Evolutionary conservation across 2,888 invertebrate genomes (phyloP).

Genomic region (Allophyes oxyacanthae): DNA sequence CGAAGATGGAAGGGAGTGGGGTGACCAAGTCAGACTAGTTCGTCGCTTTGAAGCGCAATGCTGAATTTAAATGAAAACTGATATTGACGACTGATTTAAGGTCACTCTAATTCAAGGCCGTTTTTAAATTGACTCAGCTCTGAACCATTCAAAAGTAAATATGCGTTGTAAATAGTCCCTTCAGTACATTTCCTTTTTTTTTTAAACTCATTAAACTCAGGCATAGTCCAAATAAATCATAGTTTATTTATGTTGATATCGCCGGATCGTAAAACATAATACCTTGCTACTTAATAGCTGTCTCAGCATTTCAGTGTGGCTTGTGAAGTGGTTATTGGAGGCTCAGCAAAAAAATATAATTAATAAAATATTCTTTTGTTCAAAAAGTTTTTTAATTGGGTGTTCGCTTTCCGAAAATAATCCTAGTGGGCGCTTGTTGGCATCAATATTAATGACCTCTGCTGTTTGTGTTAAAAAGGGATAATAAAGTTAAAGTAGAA

Average conservation of each 20-base stretch:
- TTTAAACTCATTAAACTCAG: too few relatives aligned
- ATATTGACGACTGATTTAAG: too few relatives aligned
- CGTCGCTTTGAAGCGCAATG: neutral
- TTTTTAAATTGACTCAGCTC: too few relatives aligned
- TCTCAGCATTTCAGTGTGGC: neutral
- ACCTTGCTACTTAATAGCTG: slow-evolving; percentile 4
- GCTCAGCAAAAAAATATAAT: neutral
- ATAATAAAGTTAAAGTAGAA: slow-evolving; percentile 1
- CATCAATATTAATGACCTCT: slow-evolving; percentile 10
- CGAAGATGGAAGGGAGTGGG: neutral
- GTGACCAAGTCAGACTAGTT: neutral
- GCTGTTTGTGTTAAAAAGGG: neutral
- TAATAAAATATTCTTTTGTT: slow-evolving; percentile 9
- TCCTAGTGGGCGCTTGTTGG: neutral
- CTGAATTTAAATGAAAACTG: neutral
- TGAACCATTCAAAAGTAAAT: too few relatives aligned
- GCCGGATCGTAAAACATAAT: neutral
- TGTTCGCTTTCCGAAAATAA: neutral
- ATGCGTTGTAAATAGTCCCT: too few relatives aligned
- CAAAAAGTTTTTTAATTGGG: slow-evolving; percentile 5
- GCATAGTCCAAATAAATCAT: too few relatives aligned
- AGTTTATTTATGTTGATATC: neutral
- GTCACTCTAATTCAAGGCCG: too few relatives aligned
- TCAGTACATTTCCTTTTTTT: too few relatives aligned
- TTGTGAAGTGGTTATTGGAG: slow-evolving; percentile 10